These are phyloP conservation scores for Gracilinanus agilis DNA, from an alignment of 2,113 vertebrate genomes.

Conservation along the genomic window DNA sequence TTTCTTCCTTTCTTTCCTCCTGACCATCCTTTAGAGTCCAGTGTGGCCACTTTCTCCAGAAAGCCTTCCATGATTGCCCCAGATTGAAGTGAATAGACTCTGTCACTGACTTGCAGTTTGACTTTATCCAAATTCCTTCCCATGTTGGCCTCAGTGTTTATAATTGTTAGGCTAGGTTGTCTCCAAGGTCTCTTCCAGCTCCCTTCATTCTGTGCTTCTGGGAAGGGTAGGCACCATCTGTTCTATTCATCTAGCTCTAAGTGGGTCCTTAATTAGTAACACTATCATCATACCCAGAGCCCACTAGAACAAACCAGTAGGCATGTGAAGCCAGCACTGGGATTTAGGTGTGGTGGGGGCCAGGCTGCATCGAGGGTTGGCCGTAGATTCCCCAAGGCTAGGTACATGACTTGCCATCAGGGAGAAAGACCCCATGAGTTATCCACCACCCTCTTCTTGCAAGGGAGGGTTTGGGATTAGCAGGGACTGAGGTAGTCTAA, in stretches of 20 bases:
- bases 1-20: no score
- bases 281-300: not conserved
- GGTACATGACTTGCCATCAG: not conserved
- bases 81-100: not conserved
- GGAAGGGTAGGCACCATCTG: not conserved
- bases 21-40: not conserved
- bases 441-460: not conserved
- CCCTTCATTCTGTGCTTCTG: not conserved
- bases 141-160: not conserved
- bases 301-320: not conserved
- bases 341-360: not conserved
- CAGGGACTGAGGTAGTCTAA: not conserved
- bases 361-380: not conserved
- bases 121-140: not conserved
- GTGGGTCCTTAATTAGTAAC: slow-evolving; percentile 1
- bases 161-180: not conserved
- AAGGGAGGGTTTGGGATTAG: not conserved
- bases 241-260: slow-evolving; percentile 2
- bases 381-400: not conserved
- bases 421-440: not conserved
- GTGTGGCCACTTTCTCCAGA: not conserved
- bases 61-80: not conserved
- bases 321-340: not conserved
- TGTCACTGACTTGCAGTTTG: not conserved
- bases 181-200: not conserved